These are phyloP conservation scores for Phodopus roborovskii DNA, from an alignment of 2,113 vertebrate genomes.

Conservation along the genomic window DNA sequence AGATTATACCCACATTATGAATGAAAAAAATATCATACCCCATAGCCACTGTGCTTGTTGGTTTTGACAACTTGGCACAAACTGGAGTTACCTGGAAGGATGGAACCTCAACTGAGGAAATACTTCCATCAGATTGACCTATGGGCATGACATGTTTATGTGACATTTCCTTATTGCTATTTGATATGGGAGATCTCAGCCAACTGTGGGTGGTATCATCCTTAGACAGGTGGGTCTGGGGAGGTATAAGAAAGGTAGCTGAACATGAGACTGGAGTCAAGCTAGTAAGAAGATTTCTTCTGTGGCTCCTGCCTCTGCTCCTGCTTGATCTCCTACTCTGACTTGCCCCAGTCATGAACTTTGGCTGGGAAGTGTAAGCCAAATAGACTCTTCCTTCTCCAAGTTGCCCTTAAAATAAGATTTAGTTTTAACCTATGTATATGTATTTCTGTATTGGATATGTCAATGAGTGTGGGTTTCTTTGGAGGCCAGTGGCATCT, in stretches of 20 bases:
- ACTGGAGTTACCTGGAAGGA: neutral
- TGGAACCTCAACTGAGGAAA: neutral
- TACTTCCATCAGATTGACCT: neutral
- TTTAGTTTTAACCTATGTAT: neutral
- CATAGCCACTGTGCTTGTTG: neutral
- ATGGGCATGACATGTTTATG: neutral
- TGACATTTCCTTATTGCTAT: neutral
- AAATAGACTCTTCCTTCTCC: neutral
- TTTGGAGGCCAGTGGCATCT: neutral
- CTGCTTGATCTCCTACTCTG: neutral
- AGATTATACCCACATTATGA: slow-evolving; percentile 13
- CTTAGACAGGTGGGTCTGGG: neutral
- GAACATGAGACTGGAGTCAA: neutral
- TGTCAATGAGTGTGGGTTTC: neutral
- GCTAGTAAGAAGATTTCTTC: neutral
- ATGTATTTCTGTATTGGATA: neutral
- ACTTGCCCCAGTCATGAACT: neutral
- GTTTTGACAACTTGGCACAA: neutral
- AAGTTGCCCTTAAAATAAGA: neutral
- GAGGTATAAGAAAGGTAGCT: neutral
- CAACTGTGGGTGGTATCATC: neutral
- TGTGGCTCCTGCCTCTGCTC: neutral
- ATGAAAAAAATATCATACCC: neutral
- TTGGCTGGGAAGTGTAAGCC: neutral
- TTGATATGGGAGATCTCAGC: neutral